Base-by-base conservation (phyloP, 2,888 invertebrate species). In the Eledone cirrhosa region DNA sequence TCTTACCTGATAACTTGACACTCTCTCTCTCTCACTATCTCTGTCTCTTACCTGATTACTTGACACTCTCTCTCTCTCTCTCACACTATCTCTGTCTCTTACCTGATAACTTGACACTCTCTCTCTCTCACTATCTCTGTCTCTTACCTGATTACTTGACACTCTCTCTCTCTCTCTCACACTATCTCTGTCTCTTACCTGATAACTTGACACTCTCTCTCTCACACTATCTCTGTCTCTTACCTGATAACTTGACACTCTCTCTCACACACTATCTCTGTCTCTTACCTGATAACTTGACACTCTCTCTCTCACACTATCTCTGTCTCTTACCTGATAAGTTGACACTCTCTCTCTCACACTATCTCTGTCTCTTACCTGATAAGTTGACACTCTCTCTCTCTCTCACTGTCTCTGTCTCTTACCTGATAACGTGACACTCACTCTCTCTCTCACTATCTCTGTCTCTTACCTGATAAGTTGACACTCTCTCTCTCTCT, bases 241-340 rank as follows among this genome's bases (percentile, higher is more conserved):
- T 79, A 88, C 88, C 89, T 84, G 85, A 85, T 8, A 90, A 83
- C 14, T 82, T 77, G 47, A 90, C 85, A 77, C 87, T 86, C 48
- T 33, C 5, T 33, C 8, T n/a, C n/a, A n/a, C n/a, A n/a, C n/a
- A n/a, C n/a, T n/a, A n/a, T 33, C 33, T 41, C 41, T 41, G 41
- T 2, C 8, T 41, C 77, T 77, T 79, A 88, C 88, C 89, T 84
- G 85, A 85, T 8, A 90, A 83, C 14, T 82, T 77, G 47, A 90
- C 85, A 77, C 87, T 86, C 48, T 33, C 5, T 33, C 8, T n/a
- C n/a, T n/a, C n/a, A n/a, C n/a, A n/a, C n/a, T n/a, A n/a, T 33
- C 33, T 41, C 41, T 41, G 41, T 2, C 8, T 41, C 77, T 77
- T 79, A 88, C 88, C 89, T 84, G 85, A 85, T 8, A 90, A 83